phyloP scores from a whole-genome alignment of 2,888 invertebrate species.

The Drosophila helvetica region DNA sequence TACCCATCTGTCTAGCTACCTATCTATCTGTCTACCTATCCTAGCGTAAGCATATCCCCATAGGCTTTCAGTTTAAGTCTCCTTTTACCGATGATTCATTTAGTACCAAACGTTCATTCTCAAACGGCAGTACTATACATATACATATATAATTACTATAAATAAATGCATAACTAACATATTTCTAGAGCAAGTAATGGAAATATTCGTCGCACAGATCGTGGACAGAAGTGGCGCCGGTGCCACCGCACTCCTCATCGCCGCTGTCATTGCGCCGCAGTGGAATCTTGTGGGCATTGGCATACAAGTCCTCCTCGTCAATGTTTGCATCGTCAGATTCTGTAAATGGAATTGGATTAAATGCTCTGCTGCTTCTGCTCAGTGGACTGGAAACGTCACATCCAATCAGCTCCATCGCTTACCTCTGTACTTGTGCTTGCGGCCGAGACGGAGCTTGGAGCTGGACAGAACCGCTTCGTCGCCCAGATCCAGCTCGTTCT shows the following conservation, averaged over 20 bases:
- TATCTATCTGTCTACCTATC: slow-evolving; percentile 15
- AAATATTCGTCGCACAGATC: slow-evolving; percentile 81
- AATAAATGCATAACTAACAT: slow-evolving; percentile 33
- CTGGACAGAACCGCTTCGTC: slow-evolving; percentile 81
- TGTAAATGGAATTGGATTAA: slow-evolving; percentile 4
- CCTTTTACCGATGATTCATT: slow-evolving; percentile 4
- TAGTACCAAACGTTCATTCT: slow-evolving; percentile 9
- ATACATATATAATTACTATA: slow-evolving; percentile 13
- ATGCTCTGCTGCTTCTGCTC: too few relatives aligned
- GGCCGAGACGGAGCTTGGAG: slow-evolving; percentile 65
- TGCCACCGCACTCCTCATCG: slow-evolving; percentile 70
- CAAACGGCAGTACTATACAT: slow-evolving; percentile 5
- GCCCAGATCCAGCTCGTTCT: slow-evolving; percentile 75
- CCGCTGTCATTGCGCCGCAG: slow-evolving; percentile 74
- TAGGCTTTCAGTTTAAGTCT: slow-evolving; percentile 15
- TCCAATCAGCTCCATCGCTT: slow-evolving; percentile 4
- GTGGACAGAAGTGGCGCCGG: slow-evolving; percentile 56
- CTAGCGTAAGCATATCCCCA: not conserved
- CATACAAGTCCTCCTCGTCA: slow-evolving; percentile 81
- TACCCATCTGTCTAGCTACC: slow-evolving; percentile 9
- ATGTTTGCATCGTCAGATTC: slow-evolving; percentile 75
- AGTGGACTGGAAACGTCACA: not conserved
- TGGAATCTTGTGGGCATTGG: slow-evolving; percentile 82
- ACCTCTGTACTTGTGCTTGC: slow-evolving; percentile 82
- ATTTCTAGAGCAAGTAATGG: slow-evolving; percentile 69